A percentile compares a stretch with the other conserved stretches of the same genome.
These are phyloP conservation scores for Pseudomyrmex cubaensis DNA, from an alignment of 1,140 invertebrate species.

Conservation along the genomic window DNA sequence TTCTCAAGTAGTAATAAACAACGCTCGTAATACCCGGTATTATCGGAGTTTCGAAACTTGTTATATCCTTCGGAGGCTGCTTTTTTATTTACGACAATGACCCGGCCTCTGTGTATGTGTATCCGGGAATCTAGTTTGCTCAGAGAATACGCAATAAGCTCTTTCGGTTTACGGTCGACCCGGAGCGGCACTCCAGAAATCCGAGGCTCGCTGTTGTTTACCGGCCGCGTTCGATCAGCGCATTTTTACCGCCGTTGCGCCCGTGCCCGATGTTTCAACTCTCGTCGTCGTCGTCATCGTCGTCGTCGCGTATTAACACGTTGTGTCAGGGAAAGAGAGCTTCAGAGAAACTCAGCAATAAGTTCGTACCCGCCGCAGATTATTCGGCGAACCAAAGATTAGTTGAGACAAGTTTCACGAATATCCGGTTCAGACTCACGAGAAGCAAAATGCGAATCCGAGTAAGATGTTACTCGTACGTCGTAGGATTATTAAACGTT, in stretches of 20 bases:
- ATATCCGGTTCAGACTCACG: slow-evolving; percentile 19
- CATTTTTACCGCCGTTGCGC: slow-evolving; percentile 11
- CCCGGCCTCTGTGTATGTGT: background rate
- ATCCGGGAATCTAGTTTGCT: slow-evolving; percentile 43
- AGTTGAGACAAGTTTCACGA: slow-evolving; percentile 36
- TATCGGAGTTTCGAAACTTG: slow-evolving; percentile 54
- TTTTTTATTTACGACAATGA: slow-evolving; percentile 49
- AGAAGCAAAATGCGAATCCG: slow-evolving; percentile 12
- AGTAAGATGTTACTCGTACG: slow-evolving; percentile 34
- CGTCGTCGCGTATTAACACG: slow-evolving; percentile 2
- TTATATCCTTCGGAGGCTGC: slow-evolving; percentile 31
- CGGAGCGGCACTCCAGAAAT: slow-evolving; percentile 17
- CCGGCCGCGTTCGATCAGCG: slow-evolving; percentile 15
- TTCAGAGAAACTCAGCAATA: slow-evolving; percentile 6
- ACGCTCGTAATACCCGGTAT: slow-evolving; percentile 29
- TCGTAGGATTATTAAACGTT: slow-evolving; percentile 27
- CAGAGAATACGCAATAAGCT: slow-evolving; percentile 56
- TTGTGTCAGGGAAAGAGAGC: background rate
- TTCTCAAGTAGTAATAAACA: slow-evolving; percentile 44
- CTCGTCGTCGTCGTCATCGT: too few relatives aligned
- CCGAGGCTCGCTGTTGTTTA: slow-evolving; percentile 30
- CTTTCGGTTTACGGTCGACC: slow-evolving; percentile 39
- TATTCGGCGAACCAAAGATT: slow-evolving; percentile 31
- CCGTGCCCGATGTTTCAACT: background rate
- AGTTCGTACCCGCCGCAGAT: background rate